Evolutionary conservation across 2,888 invertebrate genomes (phyloP).

Genomic region (Nephrocerus scutellatus): DNA sequence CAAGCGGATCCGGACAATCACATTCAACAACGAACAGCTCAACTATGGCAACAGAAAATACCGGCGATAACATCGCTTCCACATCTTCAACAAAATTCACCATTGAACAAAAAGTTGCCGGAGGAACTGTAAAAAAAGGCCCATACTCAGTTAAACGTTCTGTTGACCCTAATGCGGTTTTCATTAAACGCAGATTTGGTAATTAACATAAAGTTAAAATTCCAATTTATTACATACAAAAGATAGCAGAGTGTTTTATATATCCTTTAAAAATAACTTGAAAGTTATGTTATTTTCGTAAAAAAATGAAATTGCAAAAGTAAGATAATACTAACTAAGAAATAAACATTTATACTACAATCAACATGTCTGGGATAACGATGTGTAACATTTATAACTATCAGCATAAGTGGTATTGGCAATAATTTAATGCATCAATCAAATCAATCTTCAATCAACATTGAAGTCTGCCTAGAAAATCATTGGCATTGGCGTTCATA

Average conservation of each 20-base stretch:
- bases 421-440: constrained; percentile 1
- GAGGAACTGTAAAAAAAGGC: constrained; percentile 17
- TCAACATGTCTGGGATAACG: constrained; percentile 2
- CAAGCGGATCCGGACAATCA: too few species aligned
- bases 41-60: constrained; percentile 12
- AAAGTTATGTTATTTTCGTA: not conserved
- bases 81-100: constrained; percentile 20
- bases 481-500: too few species aligned
- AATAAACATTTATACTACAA: not conserved
- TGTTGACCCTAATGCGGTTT: constrained; percentile 22
- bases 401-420: not conserved
- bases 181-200: constrained; percentile 23
- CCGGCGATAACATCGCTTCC: constrained; percentile 12
- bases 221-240: constrained; percentile 6
- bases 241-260: not conserved
- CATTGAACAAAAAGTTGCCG: constrained; percentile 20
- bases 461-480: too few species aligned
- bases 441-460: constrained; percentile 5
- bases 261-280: not conserved
- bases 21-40: too few species aligned
- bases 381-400: not conserved
- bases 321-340: not conserved
- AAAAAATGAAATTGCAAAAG: not conserved
- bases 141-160: constrained; percentile 18
- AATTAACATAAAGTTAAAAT: too few species aligned